A percentile compares a stretch with the other conserved stretches of the same genome.
Evolutionary conservation across 2,797 vertebrate species (phyloP).

Genomic region (Rhynchotus rufescens): DNA sequence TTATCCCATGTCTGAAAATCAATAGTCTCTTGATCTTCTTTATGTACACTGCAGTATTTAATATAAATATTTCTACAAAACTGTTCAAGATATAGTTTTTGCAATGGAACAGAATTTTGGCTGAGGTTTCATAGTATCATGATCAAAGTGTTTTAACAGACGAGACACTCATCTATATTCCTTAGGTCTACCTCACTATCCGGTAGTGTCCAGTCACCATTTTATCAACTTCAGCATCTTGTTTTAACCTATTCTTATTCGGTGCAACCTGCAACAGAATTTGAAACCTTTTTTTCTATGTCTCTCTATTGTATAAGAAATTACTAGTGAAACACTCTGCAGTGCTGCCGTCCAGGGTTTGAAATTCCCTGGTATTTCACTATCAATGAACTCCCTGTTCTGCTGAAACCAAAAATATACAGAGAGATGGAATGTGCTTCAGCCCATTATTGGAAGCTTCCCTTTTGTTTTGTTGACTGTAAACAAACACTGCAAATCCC

Average conservation of each 20-base stretch:
- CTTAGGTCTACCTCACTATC: not conserved
- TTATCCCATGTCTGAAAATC: too few relatives aligned
- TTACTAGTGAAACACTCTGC: not conserved
- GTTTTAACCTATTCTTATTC: not conserved
- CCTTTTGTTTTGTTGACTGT: accelerated
- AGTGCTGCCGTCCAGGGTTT: not conserved
- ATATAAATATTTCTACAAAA: not conserved
- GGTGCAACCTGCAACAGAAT: not conserved
- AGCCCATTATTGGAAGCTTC: not conserved
- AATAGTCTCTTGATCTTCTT: not conserved
- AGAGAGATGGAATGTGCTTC: not conserved
- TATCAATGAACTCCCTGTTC: not conserved
- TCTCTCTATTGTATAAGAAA: not conserved
- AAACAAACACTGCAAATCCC: not conserved
- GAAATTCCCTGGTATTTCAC: not conserved
- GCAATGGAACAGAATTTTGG: not conserved
- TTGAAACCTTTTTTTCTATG: not conserved
- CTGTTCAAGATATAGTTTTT: not conserved
- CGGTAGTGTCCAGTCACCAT: not conserved
- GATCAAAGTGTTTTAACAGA: not conserved
- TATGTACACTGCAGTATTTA: not conserved
- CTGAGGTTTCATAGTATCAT: accelerated
- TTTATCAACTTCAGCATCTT: not conserved
- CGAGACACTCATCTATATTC: not conserved
- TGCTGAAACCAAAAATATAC: not conserved